Evolutionary conservation across 2,888 invertebrate species (phyloP).

Genomic region (Matsumyia berberina): DNA sequence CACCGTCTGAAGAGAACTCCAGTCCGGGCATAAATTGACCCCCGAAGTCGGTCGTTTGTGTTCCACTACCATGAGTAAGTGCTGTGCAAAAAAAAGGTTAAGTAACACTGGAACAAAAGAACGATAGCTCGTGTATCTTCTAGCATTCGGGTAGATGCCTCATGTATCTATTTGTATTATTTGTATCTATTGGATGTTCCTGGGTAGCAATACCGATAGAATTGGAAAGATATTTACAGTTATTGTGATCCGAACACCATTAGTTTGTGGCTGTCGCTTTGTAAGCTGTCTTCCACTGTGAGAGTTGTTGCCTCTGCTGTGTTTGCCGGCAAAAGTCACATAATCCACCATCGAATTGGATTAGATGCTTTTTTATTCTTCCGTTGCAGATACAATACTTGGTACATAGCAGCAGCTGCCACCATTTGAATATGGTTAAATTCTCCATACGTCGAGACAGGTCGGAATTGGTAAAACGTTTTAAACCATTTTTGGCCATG

Average conservation of each 20-base stretch:
- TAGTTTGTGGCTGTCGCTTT: constrained; percentile 29
- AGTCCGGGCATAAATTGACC: constrained; percentile 60
- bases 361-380: constrained; percentile 48
- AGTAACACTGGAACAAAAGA: constrained; percentile 49
- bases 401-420: not conserved
- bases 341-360: constrained; percentile 70
- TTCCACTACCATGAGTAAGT: constrained; percentile 43
- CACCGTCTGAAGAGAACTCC: not conserved
- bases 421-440: constrained; percentile 59
- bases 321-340: constrained; percentile 52
- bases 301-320: constrained; percentile 15
- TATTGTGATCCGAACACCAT: constrained; percentile 67
- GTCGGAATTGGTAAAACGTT: constrained; percentile 67
- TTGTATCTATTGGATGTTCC: constrained; percentile 62
- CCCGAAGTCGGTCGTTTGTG: constrained; percentile 59
- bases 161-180: constrained; percentile 67
- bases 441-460: constrained; percentile 48
- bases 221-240: constrained; percentile 66
- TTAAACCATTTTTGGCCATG: constrained; percentile 61
- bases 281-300: constrained; percentile 19
- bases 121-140: constrained; percentile 25
- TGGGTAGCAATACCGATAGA: constrained; percentile 51
- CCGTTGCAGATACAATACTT: constrained; percentile 5
- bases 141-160: constrained; percentile 44
- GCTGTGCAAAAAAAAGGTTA: constrained; percentile 48